Base-by-base conservation (phyloP, 2,113 vertebrate species). In the Cyphomyrus plagiostoma region DNA sequence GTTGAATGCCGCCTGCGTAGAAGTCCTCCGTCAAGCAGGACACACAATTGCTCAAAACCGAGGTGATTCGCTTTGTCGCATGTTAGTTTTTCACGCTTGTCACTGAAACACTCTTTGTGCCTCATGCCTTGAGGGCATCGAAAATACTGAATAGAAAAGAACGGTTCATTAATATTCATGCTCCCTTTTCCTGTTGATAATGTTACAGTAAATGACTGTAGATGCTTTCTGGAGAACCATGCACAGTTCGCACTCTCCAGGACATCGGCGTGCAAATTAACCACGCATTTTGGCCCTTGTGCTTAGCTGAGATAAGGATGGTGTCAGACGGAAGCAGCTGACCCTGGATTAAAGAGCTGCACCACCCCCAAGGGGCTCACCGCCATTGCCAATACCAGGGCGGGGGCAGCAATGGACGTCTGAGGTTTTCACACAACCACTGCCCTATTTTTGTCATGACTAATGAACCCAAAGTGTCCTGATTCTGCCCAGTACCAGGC, bases 161-260 rank as follows among this genome's bases (percentile, higher is more conserved):
- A 94, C 93, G 86, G 90, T 91, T 93, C 93, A 95, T 96, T 93
- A 95, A 95, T 95, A 96, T 96, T 95, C 93, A 96, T 95, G 90
- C n/a, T 90, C 88, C 74, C 50, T 91, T 93, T 94, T 94, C 93
- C 92, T 95, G 92, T 93, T 94, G 95, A 95, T 95, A 95, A 94
- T 94, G 93, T 93, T 93, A 93, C 93, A 94, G 93, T 94, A 95
- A 95, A 95, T 94, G 94, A 94, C 93, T 91, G 93, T 89, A 91
- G 92, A 95, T 94, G 93, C 92, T 94, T 92, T 93, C 92, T 92
- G 89, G 90, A 93, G 93, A 92, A 93, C 91, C 90, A 91, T 58
- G 91, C 91, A 92, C 92, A 85, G 89, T 93, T 53, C 42, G 88
- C 89, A 62, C 56, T 56, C 46, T 30, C 48, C 26, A 26, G 48